Base-by-base conservation (phyloP, 1,140 invertebrate species). In the Drosophila subobscura region DNA sequence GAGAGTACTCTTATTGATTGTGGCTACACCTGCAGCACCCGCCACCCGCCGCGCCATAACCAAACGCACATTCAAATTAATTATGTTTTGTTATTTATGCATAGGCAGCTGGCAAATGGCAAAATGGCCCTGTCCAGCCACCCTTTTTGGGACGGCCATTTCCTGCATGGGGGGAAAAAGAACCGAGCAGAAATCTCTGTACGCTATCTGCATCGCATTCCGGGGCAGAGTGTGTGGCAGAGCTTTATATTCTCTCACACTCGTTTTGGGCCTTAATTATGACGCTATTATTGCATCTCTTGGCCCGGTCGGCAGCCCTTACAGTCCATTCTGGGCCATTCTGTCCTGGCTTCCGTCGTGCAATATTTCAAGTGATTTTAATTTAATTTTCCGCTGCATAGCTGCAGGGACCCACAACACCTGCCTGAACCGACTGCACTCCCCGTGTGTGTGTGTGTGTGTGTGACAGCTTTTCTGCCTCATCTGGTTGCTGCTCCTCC, bases 341-440 rank as follows among this genome's bases (percentile, higher is more conserved):
- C 37, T 52, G 37, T 52, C 14, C 27, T 29, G 27, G n/a, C n/a
- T 4, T 7, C 14, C 40, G 12, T 20, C 52, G 42, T 58, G 47
- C 76, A 61, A 88, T 88, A 88, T 88, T 88, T 83, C 80, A 83
- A 89, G 75, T 88, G 84, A 89, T 84, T 83, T 88, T 83, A 88
- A 88, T 88, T 88, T 89, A 84, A 88, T 89, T 88, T 83, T 59
- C 54, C 66, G 55, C 44, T 61, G 63, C 61, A 71, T 59, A 74
- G 46, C 72, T 65, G 33, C 52, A 37, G 61, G 68, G 33, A 27
- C 5, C 6, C 20, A 41, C 14, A 20, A 1, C 16, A 14, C n/a
- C 27, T 6, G 7, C 16, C n/a, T 46, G 29, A 6, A 20, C 16
- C 16, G 25, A 33, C 29, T 46, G 10, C 25, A 27, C 10, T 12